phyloP scores from a whole-genome alignment of 2,888 invertebrate genomes.

The Apodemia mormo region DNA sequence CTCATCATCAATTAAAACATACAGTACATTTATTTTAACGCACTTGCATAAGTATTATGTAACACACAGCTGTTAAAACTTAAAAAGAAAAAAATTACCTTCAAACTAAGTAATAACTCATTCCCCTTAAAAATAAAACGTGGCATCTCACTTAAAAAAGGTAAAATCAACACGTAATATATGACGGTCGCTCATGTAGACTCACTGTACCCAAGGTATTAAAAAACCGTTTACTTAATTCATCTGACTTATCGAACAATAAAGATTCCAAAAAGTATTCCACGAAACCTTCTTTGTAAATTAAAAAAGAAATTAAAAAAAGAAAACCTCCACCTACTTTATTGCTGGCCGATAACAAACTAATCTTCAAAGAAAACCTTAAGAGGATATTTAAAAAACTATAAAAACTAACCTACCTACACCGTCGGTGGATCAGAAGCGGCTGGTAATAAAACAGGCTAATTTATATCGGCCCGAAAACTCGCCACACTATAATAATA shows the following conservation, averaged over 20 bases:
- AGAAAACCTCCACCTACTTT: constrained; percentile 59
- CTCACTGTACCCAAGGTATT: constrained; percentile 38
- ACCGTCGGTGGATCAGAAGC: constrained; percentile 61
- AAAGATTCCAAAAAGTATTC: constrained; percentile 47
- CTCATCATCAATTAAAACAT: too few relatives aligned
- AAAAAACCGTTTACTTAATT: constrained; percentile 40
- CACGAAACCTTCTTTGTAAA: constrained; percentile 39
- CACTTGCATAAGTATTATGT: too few relatives aligned
- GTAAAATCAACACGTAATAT: constrained; percentile 29
- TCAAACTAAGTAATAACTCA: constrained; percentile 2
- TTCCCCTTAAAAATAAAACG: not conserved
- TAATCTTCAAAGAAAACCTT: constrained; percentile 64
- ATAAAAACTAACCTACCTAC: constrained; percentile 58
- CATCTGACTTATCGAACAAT: constrained; percentile 43
- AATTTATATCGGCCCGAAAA: constrained; percentile 59
- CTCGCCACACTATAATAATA: constrained; percentile 55
- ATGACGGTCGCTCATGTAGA: constrained; percentile 26
- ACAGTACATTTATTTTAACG: too few relatives aligned
- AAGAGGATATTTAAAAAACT: constrained; percentile 72
- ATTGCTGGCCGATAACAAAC: constrained; percentile 70
- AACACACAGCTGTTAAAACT: too few relatives aligned
- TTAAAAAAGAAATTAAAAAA: constrained; percentile 44
- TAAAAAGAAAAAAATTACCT: not conserved
- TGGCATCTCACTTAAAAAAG: constrained; percentile 23
- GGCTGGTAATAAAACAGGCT: constrained; percentile 63